Evolutionary conservation across 2,888 invertebrate genomes (phyloP), one percentile per base, ranked within the genome.

Genomic region (Nesidiocoris tenuis): DNA sequence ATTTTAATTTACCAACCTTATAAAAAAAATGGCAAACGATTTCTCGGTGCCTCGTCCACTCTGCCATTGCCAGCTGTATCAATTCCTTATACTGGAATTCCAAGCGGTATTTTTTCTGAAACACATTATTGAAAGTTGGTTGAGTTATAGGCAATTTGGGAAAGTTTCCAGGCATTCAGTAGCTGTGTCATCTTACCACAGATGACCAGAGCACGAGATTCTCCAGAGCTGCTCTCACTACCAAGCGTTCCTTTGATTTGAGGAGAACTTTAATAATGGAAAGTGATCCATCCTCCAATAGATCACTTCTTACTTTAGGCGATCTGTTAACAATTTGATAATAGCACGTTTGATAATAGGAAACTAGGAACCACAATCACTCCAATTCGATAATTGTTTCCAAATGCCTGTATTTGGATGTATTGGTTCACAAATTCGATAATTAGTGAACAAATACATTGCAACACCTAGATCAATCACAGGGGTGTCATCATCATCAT

Each of bases 1-100:
- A n/a, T n/a, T n/a, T n/a, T n/a, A n/a, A n/a, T n/a, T n/a, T 59
- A 63, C 21, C 21, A 23, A 70, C 70, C 59, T 59, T 70, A 23
- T 23, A 70, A 9, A 70, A 1, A 39, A 57, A 70, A 5, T 18
- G 22, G 1, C 24, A 21, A 16, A 70, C 70, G 22, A 70, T 1
- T 70, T 70, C 70, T 23, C 23, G 24, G 18, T 57, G n/a, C 1
- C 17, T 56, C 18, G 56, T 56, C 70, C 57, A 57, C 19, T 70
- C 24, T 17, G 18, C 23, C 12, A 59, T 7, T 21, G n/a, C 3
- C 1, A 17, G 5, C 18, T 70, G 16, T 18, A 59, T 22, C 24
- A 70, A 16, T 0, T n/a, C 18, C 9, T 2, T 1, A 1, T 24
- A 16, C 39, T 70, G 57, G 18, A 70, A 70, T 24, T 59, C 1